Base-by-base conservation (phyloP, 2,797 vertebrate species). In the Setipinna tenuifilis region DNA sequence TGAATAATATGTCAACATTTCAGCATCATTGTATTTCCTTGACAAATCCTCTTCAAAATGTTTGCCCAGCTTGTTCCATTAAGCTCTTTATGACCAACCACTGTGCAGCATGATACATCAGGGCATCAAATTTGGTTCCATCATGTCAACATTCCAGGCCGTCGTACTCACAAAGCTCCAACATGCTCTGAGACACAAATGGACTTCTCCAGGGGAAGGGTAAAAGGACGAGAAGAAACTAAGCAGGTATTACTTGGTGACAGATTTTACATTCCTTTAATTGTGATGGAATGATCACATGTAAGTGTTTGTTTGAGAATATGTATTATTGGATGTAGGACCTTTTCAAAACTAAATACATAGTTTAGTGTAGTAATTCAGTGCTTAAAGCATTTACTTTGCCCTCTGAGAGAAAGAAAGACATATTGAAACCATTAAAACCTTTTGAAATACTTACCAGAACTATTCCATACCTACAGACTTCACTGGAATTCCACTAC, bases 81-180 rank as follows among this genome's bases (percentile, higher is more conserved):
- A 41, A 44, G 19, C 4, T 31, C 4, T 19, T 6, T 19, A 6
- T 44, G 31, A 44, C 31, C 71, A 44, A 35, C 14, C 68, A 75
- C 28, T 4, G 25, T 6, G 19, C 35, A 2, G 31, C 25, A 21
- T 89, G 89, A 92, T 82, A 86, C 87, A 92, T 84, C n/a, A 54
- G 83, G 89, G 83, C 65, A 86, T 90, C 90, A 91, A 89, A 92
- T 89, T 89, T 90, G 89, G 90, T 87, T 50, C 31, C 65, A 61
- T 78, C 21, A 62, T 48, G 28, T 78, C 81, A 88, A 85, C 93
- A 94, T 95, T 94, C 93, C 89, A 89, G 21, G 86, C 85, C 84
- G 75, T 31, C 11, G 80, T 85, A 92, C 84, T 94, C 94, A 95
- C 86, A 83, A 68, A 54, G 87, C 87, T 87, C 5, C 23, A 35